A percentile compares a stretch with the other conserved stretches of the same genome.
These are phyloP conservation scores for Philypnodon macrostomus DNA, from an alignment of 2,797 vertebrate genomes.

Conservation along the genomic window DNA sequence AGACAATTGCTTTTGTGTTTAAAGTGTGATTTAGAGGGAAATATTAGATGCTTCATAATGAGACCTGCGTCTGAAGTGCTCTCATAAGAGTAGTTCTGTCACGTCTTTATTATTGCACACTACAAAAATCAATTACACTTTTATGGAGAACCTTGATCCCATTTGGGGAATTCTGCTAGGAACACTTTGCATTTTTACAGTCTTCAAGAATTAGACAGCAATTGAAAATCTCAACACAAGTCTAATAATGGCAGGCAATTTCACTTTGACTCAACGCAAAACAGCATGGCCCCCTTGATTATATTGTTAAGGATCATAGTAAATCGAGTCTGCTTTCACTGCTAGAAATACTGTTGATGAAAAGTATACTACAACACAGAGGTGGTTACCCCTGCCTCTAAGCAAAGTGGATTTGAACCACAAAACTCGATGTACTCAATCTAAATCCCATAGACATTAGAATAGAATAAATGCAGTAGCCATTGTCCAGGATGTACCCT, in stretches of 20 bases:
- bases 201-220: slow-evolving; percentile 36
- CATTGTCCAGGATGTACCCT: too few relatives aligned
- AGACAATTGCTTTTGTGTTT: slow-evolving; percentile 45
- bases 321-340: not conserved
- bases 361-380: not conserved
- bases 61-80: slow-evolving; percentile 54
- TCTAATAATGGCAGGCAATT: not conserved
- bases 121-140: slow-evolving; percentile 68
- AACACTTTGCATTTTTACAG: slow-evolving; percentile 62
- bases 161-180: slow-evolving; percentile 57
- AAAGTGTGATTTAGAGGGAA: slow-evolving; percentile 44
- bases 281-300: not conserved
- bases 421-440: too few relatives aligned
- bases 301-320: not conserved
- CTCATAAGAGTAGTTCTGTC: slow-evolving; percentile 54
- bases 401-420: too few relatives aligned
- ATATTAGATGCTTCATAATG: slow-evolving; percentile 52
- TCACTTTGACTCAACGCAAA: not conserved
- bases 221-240: slow-evolving; percentile 10
- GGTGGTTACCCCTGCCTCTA: too few relatives aligned
- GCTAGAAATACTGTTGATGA: not conserved
- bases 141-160: slow-evolving; percentile 62
- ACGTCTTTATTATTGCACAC: slow-evolving; percentile 62
- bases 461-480: too few relatives aligned
- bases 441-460: too few relatives aligned